These are phyloP conservation scores for Cebidichthys violaceus DNA, from an alignment of 2,113 vertebrate genomes.

Conservation along the genomic window DNA sequence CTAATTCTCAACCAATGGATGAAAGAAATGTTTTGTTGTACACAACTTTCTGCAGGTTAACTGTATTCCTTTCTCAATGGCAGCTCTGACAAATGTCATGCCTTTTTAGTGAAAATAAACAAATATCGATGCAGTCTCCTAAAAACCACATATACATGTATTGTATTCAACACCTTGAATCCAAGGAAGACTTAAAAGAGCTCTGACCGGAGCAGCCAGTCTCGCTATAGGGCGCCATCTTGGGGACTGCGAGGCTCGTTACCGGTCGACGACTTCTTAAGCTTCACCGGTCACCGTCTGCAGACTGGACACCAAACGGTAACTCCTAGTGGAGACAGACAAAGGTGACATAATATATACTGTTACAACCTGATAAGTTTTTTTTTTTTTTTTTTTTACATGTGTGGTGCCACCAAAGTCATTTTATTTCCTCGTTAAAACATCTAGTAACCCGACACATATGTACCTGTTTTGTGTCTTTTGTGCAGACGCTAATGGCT, in stretches of 20 bases:
- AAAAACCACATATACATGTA: not conserved
- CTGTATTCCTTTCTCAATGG: not conserved
- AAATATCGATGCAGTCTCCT: not conserved
- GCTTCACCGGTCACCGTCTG: not conserved
- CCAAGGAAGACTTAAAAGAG: too few relatives aligned
- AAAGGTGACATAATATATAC: not conserved
- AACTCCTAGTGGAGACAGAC: not conserved
- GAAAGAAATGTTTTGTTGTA: not conserved
- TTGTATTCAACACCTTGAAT: not conserved
- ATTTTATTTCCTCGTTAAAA: not conserved
- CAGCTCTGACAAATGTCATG: not conserved
- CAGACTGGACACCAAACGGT: not conserved
- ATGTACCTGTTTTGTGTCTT: too few relatives aligned
- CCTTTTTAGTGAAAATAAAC: not conserved
- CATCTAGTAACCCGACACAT: not conserved
- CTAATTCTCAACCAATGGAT: not conserved
- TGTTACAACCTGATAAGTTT: too few relatives aligned
- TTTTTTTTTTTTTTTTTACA: rapidly evolving
- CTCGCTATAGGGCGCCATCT: conserved; percentile 51
- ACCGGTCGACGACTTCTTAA: not conserved
- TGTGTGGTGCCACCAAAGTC: not conserved
- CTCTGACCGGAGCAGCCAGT: not conserved
- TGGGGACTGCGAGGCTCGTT: conserved; percentile 21
- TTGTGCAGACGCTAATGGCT: too few relatives aligned
- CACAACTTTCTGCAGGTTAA: not conserved